Base-by-base conservation (phyloP, 2,113 vertebrate genomes). In the Corvus moneduloides region DNA sequence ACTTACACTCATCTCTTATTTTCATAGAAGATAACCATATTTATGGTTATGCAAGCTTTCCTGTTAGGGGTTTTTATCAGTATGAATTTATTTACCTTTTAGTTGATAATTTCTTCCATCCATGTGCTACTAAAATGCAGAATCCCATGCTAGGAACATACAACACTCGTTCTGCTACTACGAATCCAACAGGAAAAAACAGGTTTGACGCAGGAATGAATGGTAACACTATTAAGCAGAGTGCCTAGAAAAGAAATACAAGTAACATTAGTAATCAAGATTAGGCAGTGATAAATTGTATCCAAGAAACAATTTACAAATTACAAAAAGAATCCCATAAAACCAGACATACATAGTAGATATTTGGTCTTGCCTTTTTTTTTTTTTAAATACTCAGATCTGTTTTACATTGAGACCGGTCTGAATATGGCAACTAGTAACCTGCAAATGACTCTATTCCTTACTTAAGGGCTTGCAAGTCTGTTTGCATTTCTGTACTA, bases 61-160 rank as follows among this genome's bases (percentile, higher is more conserved):
- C 9, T 4, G 4, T 23, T 43, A 49, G 27, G 28, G n/a, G 13
- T 32, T 80, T 86, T 63, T 56, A 80, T 33, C 59, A 43, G 4
- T 59, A 44, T 77, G 16, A 59, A 43, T 61, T 79, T 77, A 26
- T 59, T 76, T 61, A 99, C 99, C 98, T 98, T 98, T 97, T 99
- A 46, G 96, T 98, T 35, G 98, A 98, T 84, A 99, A 90, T 54
- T 98, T 98, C 96, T 97, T 98, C 98, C 99, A 99, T 81, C 99
- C 99, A 81, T 99, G 99, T 39, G 99, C 99, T 72, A 99, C 98
- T 69, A 99, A 97, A 93, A 99, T 98, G 95, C 99, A 99, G 97
- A 99, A 99, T 46, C 99, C 99, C 99, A 99, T 99, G 87, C 99
- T 99, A 89, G 99, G 99, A 55, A 99, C 99, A 90, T 99, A 99